A percentile compares a stretch with the other conserved stretches of the same genome.
phyloP scores from a whole-genome alignment of 64 coral and sea anemone genomes.

The Montipora foliosa region DNA sequence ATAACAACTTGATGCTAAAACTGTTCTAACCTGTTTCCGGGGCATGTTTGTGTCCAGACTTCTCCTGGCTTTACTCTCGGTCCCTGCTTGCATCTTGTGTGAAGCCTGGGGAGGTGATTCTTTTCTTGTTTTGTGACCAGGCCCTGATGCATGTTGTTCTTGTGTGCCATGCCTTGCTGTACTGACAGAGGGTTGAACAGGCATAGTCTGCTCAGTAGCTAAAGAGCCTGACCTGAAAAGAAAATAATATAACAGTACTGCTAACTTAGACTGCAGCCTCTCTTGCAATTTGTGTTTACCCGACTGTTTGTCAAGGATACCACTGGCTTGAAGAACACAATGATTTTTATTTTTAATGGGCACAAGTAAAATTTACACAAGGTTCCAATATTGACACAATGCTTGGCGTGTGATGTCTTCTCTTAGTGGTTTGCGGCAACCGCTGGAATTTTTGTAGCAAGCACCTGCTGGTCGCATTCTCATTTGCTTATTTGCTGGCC shows the following conservation, averaged over 20 bases:
- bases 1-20: neutral
- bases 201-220: neutral
- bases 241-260: neutral
- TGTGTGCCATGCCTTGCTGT: conserved; percentile 29
- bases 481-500: too few species aligned
- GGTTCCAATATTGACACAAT: too few species aligned
- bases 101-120: conserved; percentile 51
- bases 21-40: conserved; percentile 22
- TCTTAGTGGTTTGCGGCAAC: too few species aligned
- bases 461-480: too few species aligned
- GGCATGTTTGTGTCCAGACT: conserved; percentile 31
- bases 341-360: too few species aligned
- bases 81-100: conserved; percentile 7
- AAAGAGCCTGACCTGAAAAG: neutral
- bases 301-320: too few species aligned
- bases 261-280: neutral
- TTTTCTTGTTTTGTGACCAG: neutral
- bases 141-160: neutral
- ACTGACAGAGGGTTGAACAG: conserved; percentile 10
- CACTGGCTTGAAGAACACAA: too few species aligned
- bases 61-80: conserved; percentile 26
- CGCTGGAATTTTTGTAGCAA: too few species aligned
- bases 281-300: too few species aligned
- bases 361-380: too few species aligned
- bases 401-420: too few species aligned